A percentile compares a stretch with the other conserved stretches of the same genome.
phyloP scores from a whole-genome alignment of 2,797 vertebrate genomes.

The Myioborus melanocephalus region DNA sequence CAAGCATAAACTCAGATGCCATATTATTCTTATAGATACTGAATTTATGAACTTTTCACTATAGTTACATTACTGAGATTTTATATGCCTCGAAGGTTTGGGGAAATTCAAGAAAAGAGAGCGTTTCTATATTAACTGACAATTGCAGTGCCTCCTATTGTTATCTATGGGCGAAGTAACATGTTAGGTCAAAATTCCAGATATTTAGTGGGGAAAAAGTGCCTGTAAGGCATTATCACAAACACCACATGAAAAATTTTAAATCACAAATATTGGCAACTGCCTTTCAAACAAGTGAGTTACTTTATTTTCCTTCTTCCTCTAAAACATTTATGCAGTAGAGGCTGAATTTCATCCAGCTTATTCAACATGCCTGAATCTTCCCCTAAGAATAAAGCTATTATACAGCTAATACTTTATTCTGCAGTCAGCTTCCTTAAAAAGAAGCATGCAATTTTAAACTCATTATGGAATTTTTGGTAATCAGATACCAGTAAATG shows the following conservation, averaged over 20 bases:
- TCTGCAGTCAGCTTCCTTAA: not conserved
- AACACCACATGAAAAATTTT: not conserved
- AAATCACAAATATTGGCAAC: not conserved
- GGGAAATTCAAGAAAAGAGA: not conserved
- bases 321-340: not conserved
- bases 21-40: constrained; percentile 13
- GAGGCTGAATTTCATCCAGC: not conserved
- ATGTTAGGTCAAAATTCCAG: not conserved
- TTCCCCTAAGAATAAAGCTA: not conserved
- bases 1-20: constrained; percentile 8
- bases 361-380: not conserved
- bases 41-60: not conserved
- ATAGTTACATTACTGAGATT: not conserved
- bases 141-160: not conserved
- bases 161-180: not conserved
- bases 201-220: not conserved
- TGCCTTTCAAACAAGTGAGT: not conserved
- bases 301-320: not conserved
- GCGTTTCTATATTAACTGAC: not conserved
- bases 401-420: not conserved
- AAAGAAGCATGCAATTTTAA: not conserved
- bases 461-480: not conserved
- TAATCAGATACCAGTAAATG: not conserved
- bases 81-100: not conserved
- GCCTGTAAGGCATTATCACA: not conserved